phyloP scores from a whole-genome alignment of 1,140 invertebrate genomes.

The Rhynchophorus ferrugineus region DNA sequence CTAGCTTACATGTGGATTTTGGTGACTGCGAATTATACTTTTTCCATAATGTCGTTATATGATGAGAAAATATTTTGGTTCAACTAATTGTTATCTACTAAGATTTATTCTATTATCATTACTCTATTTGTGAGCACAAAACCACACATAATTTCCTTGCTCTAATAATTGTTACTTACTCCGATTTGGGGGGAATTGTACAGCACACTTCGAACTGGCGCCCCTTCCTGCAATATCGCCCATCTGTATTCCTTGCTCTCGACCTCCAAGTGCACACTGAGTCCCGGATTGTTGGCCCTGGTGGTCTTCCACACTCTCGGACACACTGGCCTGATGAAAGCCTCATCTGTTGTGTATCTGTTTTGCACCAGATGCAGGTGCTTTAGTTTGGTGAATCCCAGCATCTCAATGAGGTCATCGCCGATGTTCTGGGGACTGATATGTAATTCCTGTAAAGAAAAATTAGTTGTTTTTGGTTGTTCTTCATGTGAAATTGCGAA shows the following conservation, averaged over 20 bases:
- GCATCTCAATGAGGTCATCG: slow-evolving; percentile 63
- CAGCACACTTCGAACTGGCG: slow-evolving; percentile 59
- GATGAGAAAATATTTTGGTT: too few species aligned
- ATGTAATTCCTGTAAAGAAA: slow-evolving; percentile 51
- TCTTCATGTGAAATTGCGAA: too few species aligned
- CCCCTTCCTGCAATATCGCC: slow-evolving; percentile 49
- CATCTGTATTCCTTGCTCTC: slow-evolving; percentile 45
- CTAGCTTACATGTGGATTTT: too few species aligned
- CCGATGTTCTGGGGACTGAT: slow-evolving; percentile 77
- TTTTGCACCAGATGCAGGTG: slow-evolving; percentile 76
- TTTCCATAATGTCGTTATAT: too few species aligned
- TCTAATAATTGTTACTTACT: too few species aligned
- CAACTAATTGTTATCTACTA: too few species aligned
- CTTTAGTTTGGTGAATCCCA: slow-evolving; percentile 57
- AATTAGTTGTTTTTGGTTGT: too few species aligned
- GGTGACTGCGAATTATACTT: too few species aligned
- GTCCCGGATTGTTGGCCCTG: slow-evolving; percentile 46
- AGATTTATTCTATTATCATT: too few species aligned
- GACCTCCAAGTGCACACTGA: slow-evolving; percentile 52
- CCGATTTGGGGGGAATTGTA: slow-evolving; percentile 56
- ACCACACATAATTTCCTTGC: too few species aligned
- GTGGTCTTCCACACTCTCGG: slow-evolving; percentile 47
- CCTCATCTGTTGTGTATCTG: slow-evolving; percentile 54
- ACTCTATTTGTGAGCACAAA: too few species aligned
- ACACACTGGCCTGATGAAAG: slow-evolving; percentile 42